These are phyloP conservation scores for Melanerpes aurifrons DNA, from an alignment of 2,113 vertebrate genomes.

Conservation along the genomic window DNA sequence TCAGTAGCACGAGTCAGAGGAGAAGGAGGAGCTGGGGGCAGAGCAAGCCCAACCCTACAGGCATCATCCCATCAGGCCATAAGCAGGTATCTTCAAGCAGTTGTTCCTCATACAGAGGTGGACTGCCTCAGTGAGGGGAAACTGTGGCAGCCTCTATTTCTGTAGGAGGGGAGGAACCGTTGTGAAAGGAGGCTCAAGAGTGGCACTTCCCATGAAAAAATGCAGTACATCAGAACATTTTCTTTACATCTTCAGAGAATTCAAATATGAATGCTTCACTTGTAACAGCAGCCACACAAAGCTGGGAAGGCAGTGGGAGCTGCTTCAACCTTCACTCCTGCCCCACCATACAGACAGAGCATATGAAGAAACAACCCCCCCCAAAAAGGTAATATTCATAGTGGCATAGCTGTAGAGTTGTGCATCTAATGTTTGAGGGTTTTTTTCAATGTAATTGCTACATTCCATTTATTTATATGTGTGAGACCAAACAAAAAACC, in stretches of 20 bases:
- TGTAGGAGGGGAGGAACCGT: neutral
- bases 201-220: neutral
- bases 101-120: neutral
- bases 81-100: neutral
- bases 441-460: neutral
- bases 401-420: neutral
- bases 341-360: neutral
- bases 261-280: neutral
- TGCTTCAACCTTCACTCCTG: accelerated
- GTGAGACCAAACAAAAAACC: neutral
- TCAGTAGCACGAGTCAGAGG: neutral
- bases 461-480: neutral
- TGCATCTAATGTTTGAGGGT: neutral
- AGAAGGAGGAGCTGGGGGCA: neutral
- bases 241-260: neutral
- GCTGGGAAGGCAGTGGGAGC: neutral
- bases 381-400: neutral
- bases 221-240: neutral
- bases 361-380: neutral
- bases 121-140: neutral
- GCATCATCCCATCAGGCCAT: neutral
- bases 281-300: neutral
- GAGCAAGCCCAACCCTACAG: neutral
- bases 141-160: neutral
- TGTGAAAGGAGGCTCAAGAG: neutral